phyloP scores from a whole-genome alignment of 2,888 invertebrate species.

The Pandemis corylana region DNA sequence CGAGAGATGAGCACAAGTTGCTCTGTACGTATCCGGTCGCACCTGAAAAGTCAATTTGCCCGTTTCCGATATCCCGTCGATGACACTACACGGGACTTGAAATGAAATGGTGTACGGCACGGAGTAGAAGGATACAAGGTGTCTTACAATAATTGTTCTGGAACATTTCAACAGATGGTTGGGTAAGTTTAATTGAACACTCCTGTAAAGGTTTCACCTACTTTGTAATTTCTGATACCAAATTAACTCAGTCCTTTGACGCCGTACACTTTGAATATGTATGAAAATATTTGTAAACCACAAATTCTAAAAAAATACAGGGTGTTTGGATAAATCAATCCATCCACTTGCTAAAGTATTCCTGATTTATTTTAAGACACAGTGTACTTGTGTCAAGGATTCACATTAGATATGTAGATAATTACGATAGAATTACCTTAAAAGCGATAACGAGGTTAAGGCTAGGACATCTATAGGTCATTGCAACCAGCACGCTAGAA shows the following conservation, averaged over 20 bases:
- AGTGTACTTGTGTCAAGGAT: neutral
- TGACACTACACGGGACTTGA: slow-evolving; percentile 45
- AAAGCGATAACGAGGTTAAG: neutral
- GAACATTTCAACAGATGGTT: no score
- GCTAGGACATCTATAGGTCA: neutral
- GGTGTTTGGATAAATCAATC: no score
- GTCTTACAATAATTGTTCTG: no score
- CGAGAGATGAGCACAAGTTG: neutral
- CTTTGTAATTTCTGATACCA: no score
- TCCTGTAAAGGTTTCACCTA: no score
- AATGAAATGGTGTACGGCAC: neutral
- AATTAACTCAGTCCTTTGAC: no score
- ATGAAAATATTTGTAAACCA: no score
- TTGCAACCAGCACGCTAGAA: neutral
- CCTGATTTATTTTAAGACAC: neutral
- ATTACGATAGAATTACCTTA: neutral
- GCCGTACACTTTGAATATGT: no score
- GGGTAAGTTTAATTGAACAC: no score
- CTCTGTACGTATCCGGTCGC: slow-evolving; percentile 50
- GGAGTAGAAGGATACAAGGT: no score
- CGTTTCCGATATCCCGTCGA: slow-evolving; percentile 47
- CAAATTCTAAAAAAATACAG: no score
- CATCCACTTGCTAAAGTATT: no score
- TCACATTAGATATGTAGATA: neutral
- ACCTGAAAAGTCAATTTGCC: slow-evolving; percentile 49